Percentiles rank a stretch among this genome's conserved stretches.
These are phyloP conservation scores for Aleiodes sp. DNA, from an alignment of 1,140 invertebrate genomes.

Conservation along the genomic window DNA sequence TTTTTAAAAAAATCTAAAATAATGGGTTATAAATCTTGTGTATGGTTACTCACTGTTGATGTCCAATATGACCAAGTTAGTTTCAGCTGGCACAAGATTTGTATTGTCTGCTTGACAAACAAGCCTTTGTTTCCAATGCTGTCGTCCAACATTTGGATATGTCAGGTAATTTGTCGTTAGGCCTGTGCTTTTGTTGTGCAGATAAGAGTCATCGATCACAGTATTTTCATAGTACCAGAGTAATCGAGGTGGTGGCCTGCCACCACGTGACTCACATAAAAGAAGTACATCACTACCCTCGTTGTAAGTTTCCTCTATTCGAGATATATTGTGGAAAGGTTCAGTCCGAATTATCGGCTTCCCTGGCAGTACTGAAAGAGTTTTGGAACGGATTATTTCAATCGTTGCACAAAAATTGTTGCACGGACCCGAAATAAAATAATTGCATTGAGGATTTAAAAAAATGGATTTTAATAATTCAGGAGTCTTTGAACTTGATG, in stretches of 20 bases:
- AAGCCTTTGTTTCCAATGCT: constrained; percentile 80
- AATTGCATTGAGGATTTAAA: too few relatives aligned
- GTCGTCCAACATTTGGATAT: constrained; percentile 77
- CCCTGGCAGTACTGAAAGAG: constrained; percentile 60
- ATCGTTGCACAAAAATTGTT: constrained; percentile 29
- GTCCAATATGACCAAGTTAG: constrained; percentile 80
- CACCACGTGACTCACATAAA: constrained; percentile 71
- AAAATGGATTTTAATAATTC: too few relatives aligned
- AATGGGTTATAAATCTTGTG: background rate
- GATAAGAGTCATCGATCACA: constrained; percentile 84
- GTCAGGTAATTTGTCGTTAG: constrained; percentile 80
- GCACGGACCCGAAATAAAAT: constrained; percentile 3
- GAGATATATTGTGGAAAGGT: constrained; percentile 54
- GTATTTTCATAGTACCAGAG: constrained; percentile 85
- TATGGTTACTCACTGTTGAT: constrained; percentile 81
- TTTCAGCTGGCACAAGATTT: constrained; percentile 78
- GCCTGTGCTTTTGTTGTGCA: constrained; percentile 71
- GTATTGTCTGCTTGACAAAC: constrained; percentile 89
- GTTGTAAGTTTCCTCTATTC: constrained; percentile 67
- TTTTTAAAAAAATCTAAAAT: background rate
- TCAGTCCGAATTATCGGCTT: constrained; percentile 68
- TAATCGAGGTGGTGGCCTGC: constrained; percentile 80
- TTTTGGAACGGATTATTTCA: background rate
- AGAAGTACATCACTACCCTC: constrained; percentile 69
- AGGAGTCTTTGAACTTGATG: too few relatives aligned